Evolutionary conservation across 2,888 invertebrate genomes (phyloP), one percentile per base, ranked within the genome.

Genomic region (Myopa testacea): DNA sequence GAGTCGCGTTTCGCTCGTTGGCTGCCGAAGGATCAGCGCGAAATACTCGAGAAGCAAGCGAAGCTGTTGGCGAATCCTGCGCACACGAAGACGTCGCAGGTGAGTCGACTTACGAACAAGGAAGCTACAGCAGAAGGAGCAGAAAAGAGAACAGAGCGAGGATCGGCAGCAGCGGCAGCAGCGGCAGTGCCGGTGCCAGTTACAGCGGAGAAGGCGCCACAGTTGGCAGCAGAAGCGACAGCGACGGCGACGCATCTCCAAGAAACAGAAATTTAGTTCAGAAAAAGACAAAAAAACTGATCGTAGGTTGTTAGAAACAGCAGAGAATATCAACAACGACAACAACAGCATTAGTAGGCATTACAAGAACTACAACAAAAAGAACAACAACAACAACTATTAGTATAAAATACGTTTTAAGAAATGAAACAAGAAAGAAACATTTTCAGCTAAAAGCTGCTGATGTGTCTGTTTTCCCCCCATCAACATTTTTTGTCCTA

Each of bases 1-100:
- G 87, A 88, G 77, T 87, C 88, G 40, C 87, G 89, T 67, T 88
- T 87, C 81, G 84, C 89, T 8, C 87, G 87, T 34, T 88, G 89
- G 89, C 84, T 88, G 81, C 89, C 89, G 74, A 88, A 88, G 81
- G 88, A 89, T 84, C 89, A 89, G 78, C 85, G 88, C 69, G 89
- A 88, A 78, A 83, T 89, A 77, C 84, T 89, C 68, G 87, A 88
- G 80, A 88, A 88, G 79, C 89, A 89, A 81, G 89, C 89, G 4
- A 85, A 86, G 74, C 79, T 88, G 75, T 83, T 88, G 72, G 86
- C 88, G 4, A 88, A 87, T 78, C 85, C 85, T 63, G 81, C 82
- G 72, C 82, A 82, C 67, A 75, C 81, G 19, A 79, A 80, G 75
- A 81, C 82, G 69, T 34, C 6, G 72, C 62, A 58, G 34, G 70